These are phyloP conservation scores for Prosopocoilus inquinatus DNA, from an alignment of 2,888 invertebrate genomes.

Conservation along the genomic window DNA sequence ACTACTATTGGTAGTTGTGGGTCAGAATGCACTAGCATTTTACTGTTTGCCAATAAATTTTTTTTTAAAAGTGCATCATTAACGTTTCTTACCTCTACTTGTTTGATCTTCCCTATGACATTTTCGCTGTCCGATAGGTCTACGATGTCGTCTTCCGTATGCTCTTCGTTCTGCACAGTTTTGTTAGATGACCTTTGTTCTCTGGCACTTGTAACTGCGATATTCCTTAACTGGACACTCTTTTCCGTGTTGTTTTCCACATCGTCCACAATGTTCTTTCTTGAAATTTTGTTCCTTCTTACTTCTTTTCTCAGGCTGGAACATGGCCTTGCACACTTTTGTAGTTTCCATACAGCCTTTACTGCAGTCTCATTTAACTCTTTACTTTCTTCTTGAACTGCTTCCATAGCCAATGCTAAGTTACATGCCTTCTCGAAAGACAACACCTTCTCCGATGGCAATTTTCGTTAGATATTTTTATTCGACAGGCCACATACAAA, in stretches of 20 bases:
- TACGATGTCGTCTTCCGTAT: not conserved
- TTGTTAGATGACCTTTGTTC: not conserved
- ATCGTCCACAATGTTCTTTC: too few relatives aligned
- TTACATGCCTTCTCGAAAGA: not conserved
- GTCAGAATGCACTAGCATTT: slow-evolving; percentile 27
- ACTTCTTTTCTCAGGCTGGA: too few relatives aligned
- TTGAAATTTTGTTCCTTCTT: too few relatives aligned
- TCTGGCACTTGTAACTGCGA: slow-evolving; percentile 1
- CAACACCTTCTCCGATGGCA: not conserved
- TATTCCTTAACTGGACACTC: not conserved
- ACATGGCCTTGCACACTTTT: too few relatives aligned
- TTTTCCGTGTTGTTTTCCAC: too few relatives aligned
- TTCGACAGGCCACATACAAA: not conserved
- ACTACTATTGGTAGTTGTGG: slow-evolving; percentile 28
- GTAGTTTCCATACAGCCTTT: too few relatives aligned
- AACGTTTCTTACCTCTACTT: too few relatives aligned
- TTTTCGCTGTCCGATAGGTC: too few relatives aligned
- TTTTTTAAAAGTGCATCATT: slow-evolving; percentile 10
- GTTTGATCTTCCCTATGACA: too few relatives aligned
- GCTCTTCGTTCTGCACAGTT: not conserved
- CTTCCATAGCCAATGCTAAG: not conserved
- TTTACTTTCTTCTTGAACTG: not conserved
- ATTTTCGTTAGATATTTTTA: not conserved
- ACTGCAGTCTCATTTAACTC: not conserved
- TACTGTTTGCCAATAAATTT: slow-evolving; percentile 14